phyloP scores from a whole-genome alignment of 2,113 vertebrate genomes.

The Garra rufa region DNA sequence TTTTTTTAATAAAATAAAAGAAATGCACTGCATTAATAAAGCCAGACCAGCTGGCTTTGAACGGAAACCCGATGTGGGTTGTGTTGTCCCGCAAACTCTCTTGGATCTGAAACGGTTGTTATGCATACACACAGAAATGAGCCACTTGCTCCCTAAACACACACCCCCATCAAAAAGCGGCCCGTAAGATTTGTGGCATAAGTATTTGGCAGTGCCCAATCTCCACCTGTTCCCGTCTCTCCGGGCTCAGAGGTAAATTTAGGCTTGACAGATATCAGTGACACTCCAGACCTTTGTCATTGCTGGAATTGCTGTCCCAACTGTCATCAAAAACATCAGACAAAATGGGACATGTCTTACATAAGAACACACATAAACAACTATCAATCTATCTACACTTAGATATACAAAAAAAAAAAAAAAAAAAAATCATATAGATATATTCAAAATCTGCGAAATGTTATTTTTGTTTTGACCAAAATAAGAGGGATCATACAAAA shows the following conservation, averaged over 20 bases:
- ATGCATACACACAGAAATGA: constrained; percentile 78
- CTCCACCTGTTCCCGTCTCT: constrained; percentile 93
- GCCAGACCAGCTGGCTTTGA: constrained; percentile 99
- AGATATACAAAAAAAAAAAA: too few species aligned
- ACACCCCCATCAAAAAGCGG: constrained; percentile 71
- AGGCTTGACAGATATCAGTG: constrained; percentile 92
- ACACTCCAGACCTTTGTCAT: constrained; percentile 92
- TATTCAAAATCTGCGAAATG: too few species aligned
- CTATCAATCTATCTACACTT: too few species aligned
- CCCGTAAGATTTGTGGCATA: constrained; percentile 80
- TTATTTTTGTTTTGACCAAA: too few species aligned
- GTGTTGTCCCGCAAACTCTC: constrained; percentile 81
- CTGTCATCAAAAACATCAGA: constrained; percentile 39
- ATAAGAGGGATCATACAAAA: too few species aligned
- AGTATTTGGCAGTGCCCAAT: constrained; percentile 82
- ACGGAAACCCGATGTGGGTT: constrained; percentile 93
- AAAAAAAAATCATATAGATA: too few species aligned
- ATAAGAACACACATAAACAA: neutral
- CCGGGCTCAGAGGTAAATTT: constrained; percentile 85
- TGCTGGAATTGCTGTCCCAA: constrained; percentile 78
- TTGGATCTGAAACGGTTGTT: constrained; percentile 83
- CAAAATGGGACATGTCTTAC: neutral
- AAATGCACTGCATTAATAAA: constrained; percentile 85
- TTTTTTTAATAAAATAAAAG: constrained; percentile 60
- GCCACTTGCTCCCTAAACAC: constrained; percentile 55